Base-by-base conservation (phyloP, 2,113 vertebrate genomes). In the Lynx canadensis region DNA sequence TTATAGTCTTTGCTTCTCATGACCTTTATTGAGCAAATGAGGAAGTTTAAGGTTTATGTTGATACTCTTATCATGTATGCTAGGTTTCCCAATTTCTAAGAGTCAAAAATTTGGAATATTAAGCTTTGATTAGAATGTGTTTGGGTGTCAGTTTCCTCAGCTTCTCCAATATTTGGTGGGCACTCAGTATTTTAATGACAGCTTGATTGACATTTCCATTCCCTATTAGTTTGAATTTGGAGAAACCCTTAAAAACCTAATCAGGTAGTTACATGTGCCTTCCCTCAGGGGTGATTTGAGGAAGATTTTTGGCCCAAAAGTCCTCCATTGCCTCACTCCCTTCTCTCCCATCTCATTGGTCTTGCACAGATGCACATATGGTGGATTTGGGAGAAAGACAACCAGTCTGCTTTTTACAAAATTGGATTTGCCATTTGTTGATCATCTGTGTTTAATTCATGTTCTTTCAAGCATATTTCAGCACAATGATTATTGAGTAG, bases 101-200 rank as follows among this genome's bases (percentile, higher is more conserved):
- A 69, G 14, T 83, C 50, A 63, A 60, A 84, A 68, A 80, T 69
- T 60, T 27, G 12, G 65, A 55, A 14, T 57, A 21, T 65, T 69
- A 93, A 78, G 31, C n/a, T 78, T 76, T 88, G 27, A 79, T 93
- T 63, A 69, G 71, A 93, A 83, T 78, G 38, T 83, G n/a, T 55
- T 93, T 79, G 45, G 38, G 2, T 21, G 63, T 52, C 73, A 78
- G 0, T 25, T 92, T 85, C 48, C 57, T 81, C 69, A 81, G 1
- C 78, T 84, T 94, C 50, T 95, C 38, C 36, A 18, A 31, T 21
- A 25, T 52, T 60, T 4, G 12, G 38, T 36, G 50, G 71, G 60
- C 65, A 86, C 71, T 91, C 85, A 92, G 29, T 33, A 48, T 95
- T 96, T 97, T 89, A 89, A 92, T 91, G 29, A 15, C 82, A 57